Evolutionary conservation across 2,888 invertebrate species (phyloP).

Genomic region (Notocelia uddmanniana): DNA sequence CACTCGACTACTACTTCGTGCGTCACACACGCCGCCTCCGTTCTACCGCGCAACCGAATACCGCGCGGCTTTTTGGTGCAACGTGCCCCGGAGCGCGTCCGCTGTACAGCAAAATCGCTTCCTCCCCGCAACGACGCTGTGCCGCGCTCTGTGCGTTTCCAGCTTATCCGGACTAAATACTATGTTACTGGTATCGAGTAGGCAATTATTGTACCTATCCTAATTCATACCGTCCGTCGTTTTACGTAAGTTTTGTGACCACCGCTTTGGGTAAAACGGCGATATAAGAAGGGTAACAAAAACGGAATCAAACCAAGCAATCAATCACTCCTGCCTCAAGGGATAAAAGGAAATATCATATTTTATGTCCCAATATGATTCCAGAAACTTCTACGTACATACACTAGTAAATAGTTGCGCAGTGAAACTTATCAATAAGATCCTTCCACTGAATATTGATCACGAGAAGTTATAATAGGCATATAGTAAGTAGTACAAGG

Average conservation of each 20-base stretch:
- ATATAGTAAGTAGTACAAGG: slow-evolving; percentile 2
- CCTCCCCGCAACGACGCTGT: no score
- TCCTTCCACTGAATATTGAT: slow-evolving; percentile 15
- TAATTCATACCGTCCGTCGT: not conserved
- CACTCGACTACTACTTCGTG: no score
- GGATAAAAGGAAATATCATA: slow-evolving; percentile 1
- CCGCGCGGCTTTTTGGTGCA: no score
- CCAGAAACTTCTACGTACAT: not conserved
- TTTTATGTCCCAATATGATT: not conserved
- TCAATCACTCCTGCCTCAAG: slow-evolving; percentile 1
- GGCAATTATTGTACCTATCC: not conserved
- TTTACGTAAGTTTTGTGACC: not conserved
- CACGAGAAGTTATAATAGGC: slow-evolving; percentile 26
- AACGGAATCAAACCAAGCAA: not conserved
- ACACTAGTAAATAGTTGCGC: not conserved
- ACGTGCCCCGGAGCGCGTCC: no score
- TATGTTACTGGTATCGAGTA: not conserved
- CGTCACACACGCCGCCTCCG: no score
- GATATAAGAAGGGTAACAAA: not conserved
- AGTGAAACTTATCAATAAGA: slow-evolving; percentile 9
- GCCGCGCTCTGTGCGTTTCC: no score
- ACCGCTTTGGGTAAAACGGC: not conserved
- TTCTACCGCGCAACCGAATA: no score
- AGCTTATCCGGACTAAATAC: no score
- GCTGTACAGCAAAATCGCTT: no score